Evolutionary conservation across 2,797 vertebrate genomes (phyloP), one percentile per base, ranked within the genome.

Genomic region (Ceryle rudis): DNA sequence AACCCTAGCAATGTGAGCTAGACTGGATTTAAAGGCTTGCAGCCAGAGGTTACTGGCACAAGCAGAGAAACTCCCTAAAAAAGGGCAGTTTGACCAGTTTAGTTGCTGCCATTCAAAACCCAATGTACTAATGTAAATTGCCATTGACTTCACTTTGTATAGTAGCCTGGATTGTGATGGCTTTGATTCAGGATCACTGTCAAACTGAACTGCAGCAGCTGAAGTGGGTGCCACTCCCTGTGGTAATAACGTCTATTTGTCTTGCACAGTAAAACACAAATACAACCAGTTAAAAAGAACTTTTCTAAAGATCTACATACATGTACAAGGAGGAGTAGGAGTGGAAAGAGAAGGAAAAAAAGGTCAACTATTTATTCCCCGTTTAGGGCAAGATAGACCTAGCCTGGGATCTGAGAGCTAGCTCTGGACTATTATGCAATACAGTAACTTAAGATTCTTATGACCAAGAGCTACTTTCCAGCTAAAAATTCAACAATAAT

Each of bases 251-350:
- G 35, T 9, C 29, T 19, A 66, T 21, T 70, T 47, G 16, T 52
- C 61, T 80, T 5, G 0, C 47, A 58, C 6, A 46, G 23, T 35
- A 33, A 90, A 80, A 33, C 6, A 10, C 31, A 87, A 75, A 61
- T 14, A 18, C 5, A 72, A 49, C 5, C 19, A 37, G 7, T 11
- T 51, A 22, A 65, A 71, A 86, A 64, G 4, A 84, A 29, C 15
- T 81, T 86, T 79, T 35, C 10, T 29, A 7, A 69, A 80, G 49
- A 54, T n/a, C 39, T 62, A 5, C 14, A 23, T n/a, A 31, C 10
- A 10, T 3, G 3, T 9, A 57, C 0, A 55, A 4, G 7, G 6
- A 0, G 11, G 6, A 4, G 3, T 12, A 4, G 6, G 10, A 13
- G 4, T 9, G 3, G 8, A 16, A 9, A 55, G 31, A 55, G 52